Conservation (phyloP, 1,140 invertebrate genomes). For the Cyphomyrmex costatus region DNA sequence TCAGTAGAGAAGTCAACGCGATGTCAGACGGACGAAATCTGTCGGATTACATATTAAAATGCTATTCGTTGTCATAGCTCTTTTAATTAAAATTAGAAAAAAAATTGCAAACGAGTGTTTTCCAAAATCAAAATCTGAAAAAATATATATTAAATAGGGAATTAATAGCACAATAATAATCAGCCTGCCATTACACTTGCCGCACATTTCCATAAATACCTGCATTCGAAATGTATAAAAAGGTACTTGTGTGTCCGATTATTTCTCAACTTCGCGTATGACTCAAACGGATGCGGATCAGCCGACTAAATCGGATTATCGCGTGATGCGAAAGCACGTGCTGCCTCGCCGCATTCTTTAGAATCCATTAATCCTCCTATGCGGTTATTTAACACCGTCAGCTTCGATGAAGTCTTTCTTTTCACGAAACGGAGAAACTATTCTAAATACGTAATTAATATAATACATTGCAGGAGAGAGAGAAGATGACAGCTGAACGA, state of each 20-base stretch:
- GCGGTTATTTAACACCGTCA: not conserved
- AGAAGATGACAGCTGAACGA: not conserved
- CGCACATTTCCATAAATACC: not conserved
- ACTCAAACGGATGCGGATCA: slow-evolving; percentile 43
- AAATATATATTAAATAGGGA: not conserved
- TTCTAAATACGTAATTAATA: not conserved
- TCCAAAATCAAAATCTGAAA: not conserved
- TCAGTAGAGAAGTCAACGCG: slow-evolving; percentile 1
- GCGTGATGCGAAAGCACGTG: slow-evolving; percentile 40
- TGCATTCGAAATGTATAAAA: not conserved
- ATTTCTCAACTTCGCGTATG: slow-evolving; percentile 3
- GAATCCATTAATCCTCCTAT: slow-evolving; percentile 18
- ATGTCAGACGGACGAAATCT: not conserved
- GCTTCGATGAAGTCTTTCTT: not conserved
- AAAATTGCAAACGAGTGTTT: not conserved
- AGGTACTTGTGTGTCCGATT: not conserved
- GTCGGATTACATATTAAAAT: not conserved
- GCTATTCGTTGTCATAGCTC: not conserved
- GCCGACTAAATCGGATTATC: slow-evolving; percentile 47
- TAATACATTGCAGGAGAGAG: not conserved
- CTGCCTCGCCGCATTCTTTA: slow-evolving; percentile 22
- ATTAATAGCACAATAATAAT: slow-evolving; percentile 2
- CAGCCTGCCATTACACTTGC: not conserved
- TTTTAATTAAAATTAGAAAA: not conserved
- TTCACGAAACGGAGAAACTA: not conserved